A percentile compares a stretch with the other conserved stretches of the same genome.
These are phyloP conservation scores for Tenthredo livida DNA, from an alignment of 2,888 invertebrate genomes.

Conservation along the genomic window DNA sequence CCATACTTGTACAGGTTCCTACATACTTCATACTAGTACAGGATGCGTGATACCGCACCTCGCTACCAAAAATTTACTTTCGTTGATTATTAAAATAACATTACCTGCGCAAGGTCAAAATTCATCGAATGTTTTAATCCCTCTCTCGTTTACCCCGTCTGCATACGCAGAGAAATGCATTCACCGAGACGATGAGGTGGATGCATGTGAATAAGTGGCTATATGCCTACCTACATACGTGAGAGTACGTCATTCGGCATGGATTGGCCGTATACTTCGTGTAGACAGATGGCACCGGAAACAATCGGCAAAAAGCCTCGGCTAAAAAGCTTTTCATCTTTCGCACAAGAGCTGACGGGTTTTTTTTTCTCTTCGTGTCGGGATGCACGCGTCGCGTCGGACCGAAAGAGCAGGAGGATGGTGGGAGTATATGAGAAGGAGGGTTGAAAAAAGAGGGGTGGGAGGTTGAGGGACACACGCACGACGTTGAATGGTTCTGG, in stretches of 20 bases:
- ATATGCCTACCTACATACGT: neutral
- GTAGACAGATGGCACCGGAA: constrained; percentile 55
- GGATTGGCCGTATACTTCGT: constrained; percentile 55
- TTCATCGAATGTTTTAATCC: neutral
- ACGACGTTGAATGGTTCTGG: constrained; percentile 74
- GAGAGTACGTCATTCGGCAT: constrained; percentile 37
- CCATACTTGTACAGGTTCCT: neutral
- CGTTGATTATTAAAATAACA: neutral
- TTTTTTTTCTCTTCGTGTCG: constrained; percentile 12
- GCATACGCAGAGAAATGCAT: constrained; percentile 3
- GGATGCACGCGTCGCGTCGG: constrained; percentile 68
- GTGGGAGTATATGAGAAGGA: constrained; percentile 53
- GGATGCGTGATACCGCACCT: neutral
- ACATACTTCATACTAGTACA: neutral
- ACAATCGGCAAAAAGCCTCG: constrained; percentile 58
- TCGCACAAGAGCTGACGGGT: constrained; percentile 68
- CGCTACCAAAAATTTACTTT: neutral
- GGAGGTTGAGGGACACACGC: constrained; percentile 72
- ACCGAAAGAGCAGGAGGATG: constrained; percentile 61
- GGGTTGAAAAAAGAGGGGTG: constrained; percentile 61
- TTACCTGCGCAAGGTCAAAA: neutral
- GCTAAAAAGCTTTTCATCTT: constrained; percentile 75
- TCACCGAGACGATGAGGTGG: neutral
- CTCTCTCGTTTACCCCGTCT: neutral
- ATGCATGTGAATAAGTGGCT: neutral